Base-by-base conservation (phyloP, 2,888 invertebrate species). In the Chymomyza amoena region DNA sequence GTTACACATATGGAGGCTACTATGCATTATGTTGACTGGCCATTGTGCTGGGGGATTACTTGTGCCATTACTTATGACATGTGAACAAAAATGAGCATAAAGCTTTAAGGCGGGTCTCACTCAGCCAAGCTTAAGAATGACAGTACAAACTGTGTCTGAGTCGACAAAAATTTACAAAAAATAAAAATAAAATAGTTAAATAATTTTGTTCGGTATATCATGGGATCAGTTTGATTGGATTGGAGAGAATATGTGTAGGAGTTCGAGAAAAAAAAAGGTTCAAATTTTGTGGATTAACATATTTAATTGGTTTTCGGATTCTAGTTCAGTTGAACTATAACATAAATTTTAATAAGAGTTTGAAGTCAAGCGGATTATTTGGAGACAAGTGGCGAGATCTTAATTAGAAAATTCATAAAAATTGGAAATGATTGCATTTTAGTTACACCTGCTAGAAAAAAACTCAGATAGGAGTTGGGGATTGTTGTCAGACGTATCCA, bases 1-100 rank as follows among this genome's bases (percentile, higher is more conserved):
- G 83, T 83, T 85, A 82, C 68, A 63, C 68, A 63, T 67, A 59
- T 59, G 73, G 85, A 80, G 83, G 81, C 86, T 80, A 80, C 70
- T 69, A 73, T 45, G 39, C 39, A 45, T 45, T 52, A 54, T 69
- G 60, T 20, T 62, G 57, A 67, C 61, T 61, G 28, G 20, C 61
- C 56, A 61, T 68, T 54, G 57, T 66, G 69, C 39, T 59, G 50
- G 66, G 50, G 64, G 63, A 45, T 45, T 45, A 45, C 39, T 45
- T 45, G 39, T 45, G 39, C 39, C 39, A 45, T 45, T 45, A 45
- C 39, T 45, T 45, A 45, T 45, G 39, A 13, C 39, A 45, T 45
- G 39, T 45, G 39, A 45, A 45, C 39, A 45, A 45, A 45, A 45
- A 45, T 45, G 39, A 13, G 39, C 13, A 45, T 45, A 45, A 45